Conservation (phyloP, 2,113 vertebrate genomes). For the Anolis sagrei region DNA sequence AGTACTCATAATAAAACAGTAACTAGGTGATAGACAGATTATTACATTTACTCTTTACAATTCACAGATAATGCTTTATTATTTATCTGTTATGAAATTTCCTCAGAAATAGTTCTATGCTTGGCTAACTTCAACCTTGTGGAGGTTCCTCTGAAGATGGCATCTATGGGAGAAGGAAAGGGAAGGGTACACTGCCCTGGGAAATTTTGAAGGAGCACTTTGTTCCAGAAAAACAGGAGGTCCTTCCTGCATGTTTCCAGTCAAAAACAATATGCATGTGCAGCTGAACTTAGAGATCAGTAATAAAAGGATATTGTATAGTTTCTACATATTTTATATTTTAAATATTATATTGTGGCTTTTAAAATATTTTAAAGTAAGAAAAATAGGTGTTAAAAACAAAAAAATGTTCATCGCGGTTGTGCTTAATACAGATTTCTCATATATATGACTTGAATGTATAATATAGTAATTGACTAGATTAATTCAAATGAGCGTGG, state of each 20-base stretch:
- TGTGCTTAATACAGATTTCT: too few species aligned
- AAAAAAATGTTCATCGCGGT: too few species aligned
- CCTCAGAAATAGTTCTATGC: not conserved
- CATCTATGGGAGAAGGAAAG: not conserved
- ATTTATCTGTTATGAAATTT: not conserved
- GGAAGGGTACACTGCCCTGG: not conserved
- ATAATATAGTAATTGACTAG: too few species aligned
- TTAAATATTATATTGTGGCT: too few species aligned
- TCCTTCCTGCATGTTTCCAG: not conserved
- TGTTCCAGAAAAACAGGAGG: not conserved
- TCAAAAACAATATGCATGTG: not conserved
- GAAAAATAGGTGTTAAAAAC: too few species aligned
- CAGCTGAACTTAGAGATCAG: too few species aligned
- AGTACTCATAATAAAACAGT: not conserved
- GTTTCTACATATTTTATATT: too few species aligned
- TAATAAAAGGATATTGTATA: too few species aligned
- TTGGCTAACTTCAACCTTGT: not conserved
- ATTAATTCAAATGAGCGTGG: too few species aligned
- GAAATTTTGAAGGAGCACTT: not conserved
- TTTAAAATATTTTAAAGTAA: too few species aligned
- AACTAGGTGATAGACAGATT: not conserved
- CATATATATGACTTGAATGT: too few species aligned
- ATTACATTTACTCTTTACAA: not conserved
- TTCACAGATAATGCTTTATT: not conserved
- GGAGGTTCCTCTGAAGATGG: too few species aligned